A percentile compares a stretch with the other conserved stretches of the same genome.
Conservation (phyloP, 2,888 invertebrate genomes). For the Drosophila cognata region DNA sequence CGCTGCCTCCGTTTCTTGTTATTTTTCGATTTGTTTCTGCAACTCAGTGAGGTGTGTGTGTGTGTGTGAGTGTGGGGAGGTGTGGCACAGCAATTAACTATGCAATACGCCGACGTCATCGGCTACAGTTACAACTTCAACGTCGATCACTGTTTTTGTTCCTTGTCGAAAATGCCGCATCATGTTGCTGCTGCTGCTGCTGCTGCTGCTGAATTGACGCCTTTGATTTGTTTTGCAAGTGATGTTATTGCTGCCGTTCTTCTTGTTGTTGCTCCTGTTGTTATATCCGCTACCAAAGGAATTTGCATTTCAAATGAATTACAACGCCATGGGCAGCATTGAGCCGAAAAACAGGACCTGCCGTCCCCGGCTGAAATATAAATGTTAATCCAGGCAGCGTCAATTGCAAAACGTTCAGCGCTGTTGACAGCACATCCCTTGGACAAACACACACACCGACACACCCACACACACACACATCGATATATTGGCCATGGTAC, state of each 20-base stretch:
- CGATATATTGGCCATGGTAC: slow-evolving; percentile 17
- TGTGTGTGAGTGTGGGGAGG: too few relatives aligned
- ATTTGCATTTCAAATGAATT: slow-evolving; percentile 80
- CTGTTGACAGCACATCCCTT: slow-evolving; percentile 67
- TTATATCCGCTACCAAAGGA: slow-evolving; percentile 76
- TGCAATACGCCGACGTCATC: slow-evolving; percentile 78
- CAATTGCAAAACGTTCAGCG: slow-evolving; percentile 79
- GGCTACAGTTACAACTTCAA: slow-evolving; percentile 24
- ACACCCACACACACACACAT: slow-evolving; percentile 16
- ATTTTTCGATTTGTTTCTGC: slow-evolving; percentile 5
- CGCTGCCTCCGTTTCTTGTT: slow-evolving; percentile 35
- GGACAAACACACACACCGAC: slow-evolving; percentile 6
- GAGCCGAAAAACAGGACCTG: slow-evolving; percentile 16
- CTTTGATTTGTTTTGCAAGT: slow-evolving; percentile 76
- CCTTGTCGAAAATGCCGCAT: slow-evolving; percentile 53
- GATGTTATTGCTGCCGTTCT: slow-evolving; percentile 35
- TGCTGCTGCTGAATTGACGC: slow-evolving; percentile 42
- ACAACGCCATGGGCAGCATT: slow-evolving; percentile 47
- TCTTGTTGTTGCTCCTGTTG: slow-evolving; percentile 50
- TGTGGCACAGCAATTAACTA: slow-evolving; percentile 72
- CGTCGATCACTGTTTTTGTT: slow-evolving; percentile 1
- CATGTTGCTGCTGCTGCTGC: slow-evolving; percentile 50
- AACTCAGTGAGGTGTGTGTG: not conserved
- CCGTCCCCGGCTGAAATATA: slow-evolving; percentile 66
- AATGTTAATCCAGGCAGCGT: slow-evolving; percentile 78